phyloP scores from a whole-genome alignment of 2,113 vertebrate species.

The Pollachius pollachius region DNA sequence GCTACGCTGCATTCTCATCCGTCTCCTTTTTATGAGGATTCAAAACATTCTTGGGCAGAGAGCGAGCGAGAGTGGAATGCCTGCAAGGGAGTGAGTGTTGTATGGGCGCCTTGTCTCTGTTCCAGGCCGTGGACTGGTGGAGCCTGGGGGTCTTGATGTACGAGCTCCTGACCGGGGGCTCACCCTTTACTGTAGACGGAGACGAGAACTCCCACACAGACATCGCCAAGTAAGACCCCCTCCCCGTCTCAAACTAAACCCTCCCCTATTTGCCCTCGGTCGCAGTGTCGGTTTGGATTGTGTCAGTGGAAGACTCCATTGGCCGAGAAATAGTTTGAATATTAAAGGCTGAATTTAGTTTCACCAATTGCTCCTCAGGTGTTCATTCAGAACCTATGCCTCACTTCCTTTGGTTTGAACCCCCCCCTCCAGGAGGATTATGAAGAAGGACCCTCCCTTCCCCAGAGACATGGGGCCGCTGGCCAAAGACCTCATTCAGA shows the following conservation, averaged over 20 bases:
- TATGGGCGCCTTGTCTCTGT: slow-evolving; percentile 5
- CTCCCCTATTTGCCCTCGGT: too few species aligned
- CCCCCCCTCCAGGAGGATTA: slow-evolving; percentile 83
- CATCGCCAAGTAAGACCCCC: slow-evolving; percentile 86
- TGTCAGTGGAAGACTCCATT: too few species aligned
- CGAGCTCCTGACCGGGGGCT: slow-evolving; percentile 94
- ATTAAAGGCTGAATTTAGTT: not conserved
- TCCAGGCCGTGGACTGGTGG: slow-evolving; percentile 98
- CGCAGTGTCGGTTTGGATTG: too few species aligned
- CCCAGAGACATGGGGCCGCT: slow-evolving; percentile 87
- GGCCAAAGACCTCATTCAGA: slow-evolving; percentile 91
- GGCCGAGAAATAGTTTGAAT: too few species aligned
- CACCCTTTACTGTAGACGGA: slow-evolving; percentile 96
- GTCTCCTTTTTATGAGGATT: not conserved
- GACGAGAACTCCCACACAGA: slow-evolving; percentile 96
- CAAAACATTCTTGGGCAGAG: not conserved
- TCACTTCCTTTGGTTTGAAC: not conserved
- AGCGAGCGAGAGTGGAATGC: too few species aligned
- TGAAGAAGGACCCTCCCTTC: slow-evolving; percentile 95
- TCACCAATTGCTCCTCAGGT: not conserved
- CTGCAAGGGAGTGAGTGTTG: slow-evolving; percentile 8
- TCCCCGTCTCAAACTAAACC: not conserved
- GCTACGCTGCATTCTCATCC: too few species aligned
- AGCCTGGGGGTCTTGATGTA: slow-evolving; percentile 98
- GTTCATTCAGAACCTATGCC: too few species aligned